Conservation (phyloP, 35 echinoderm and acorn worm genomes). For the Antedon bifida region DNA sequence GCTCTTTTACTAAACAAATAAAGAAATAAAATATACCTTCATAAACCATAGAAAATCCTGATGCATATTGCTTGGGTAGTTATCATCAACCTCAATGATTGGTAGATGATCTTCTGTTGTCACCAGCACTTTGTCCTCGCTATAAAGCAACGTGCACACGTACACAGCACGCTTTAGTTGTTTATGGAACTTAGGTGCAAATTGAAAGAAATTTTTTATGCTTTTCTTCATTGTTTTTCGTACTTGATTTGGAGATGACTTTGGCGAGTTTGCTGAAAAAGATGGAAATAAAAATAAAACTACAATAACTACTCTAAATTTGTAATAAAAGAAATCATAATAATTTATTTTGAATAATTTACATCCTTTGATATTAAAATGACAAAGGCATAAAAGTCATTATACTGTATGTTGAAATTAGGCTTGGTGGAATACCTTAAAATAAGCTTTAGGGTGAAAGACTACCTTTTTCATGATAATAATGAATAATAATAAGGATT, state of each 20-base stretch:
- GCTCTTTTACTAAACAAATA: too few species aligned
- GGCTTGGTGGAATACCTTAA: too few species aligned
- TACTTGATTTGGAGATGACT: slow-evolving; percentile 89
- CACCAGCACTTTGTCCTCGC: slow-evolving; percentile 82
- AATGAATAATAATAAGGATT: too few species aligned
- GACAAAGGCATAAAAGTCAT: too few species aligned
- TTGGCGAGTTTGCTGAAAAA: slow-evolving; percentile 73
- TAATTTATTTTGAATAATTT: too few species aligned
- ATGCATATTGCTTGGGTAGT: slow-evolving; percentile 81
- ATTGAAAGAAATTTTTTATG: slow-evolving; percentile 98
- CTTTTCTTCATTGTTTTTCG: slow-evolving; percentile 91
- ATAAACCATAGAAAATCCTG: slow-evolving; percentile 98
- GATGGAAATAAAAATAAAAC: slow-evolving; percentile 8
- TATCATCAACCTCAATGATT: slow-evolving; percentile 92
- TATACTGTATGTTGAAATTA: too few species aligned
- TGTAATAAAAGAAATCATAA: too few species aligned
- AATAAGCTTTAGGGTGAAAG: too few species aligned
- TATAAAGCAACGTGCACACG: slow-evolving; percentile 57
- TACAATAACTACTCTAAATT: not conserved
- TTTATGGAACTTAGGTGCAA: slow-evolving; percentile 97
- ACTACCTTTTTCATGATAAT: too few species aligned
- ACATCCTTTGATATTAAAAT: too few species aligned
- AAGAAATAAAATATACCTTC: slow-evolving; percentile 41
- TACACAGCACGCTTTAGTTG: slow-evolving; percentile 84
- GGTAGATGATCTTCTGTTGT: slow-evolving; percentile 90